Percentiles rank a stretch among this genome's conserved stretches.
These are phyloP conservation scores for Eupithecia centaureata DNA, from an alignment of 2,888 invertebrate species.

Conservation along the genomic window DNA sequence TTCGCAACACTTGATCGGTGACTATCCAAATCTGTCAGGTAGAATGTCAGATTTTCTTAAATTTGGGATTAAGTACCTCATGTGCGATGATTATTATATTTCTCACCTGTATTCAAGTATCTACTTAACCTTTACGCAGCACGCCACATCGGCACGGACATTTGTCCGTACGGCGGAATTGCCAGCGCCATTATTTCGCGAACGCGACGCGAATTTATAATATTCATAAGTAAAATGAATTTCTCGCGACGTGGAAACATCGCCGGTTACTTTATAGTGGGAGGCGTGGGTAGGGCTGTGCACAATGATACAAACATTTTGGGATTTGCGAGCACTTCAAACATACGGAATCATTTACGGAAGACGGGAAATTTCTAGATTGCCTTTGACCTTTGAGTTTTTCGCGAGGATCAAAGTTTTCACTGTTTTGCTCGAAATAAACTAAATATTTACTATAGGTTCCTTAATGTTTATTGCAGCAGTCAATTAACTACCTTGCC, in stretches of 20 bases:
- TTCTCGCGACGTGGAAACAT: slow-evolving; percentile 44
- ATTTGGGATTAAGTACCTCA: not conserved
- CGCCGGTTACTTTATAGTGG: slow-evolving; percentile 36
- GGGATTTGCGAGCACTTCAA: not conserved
- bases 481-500: not conserved
- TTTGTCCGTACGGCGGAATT: slow-evolving; percentile 17
- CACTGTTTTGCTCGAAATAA: not conserved
- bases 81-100: not conserved
- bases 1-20: no score
- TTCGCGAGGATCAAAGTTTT: not conserved
- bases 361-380: not conserved
- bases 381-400: not conserved
- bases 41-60: not conserved
- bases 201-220: slow-evolving; percentile 62
- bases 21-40: not conserved
- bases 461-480: not conserved
- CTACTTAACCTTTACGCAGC: not conserved
- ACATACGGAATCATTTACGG: slow-evolving; percentile 1
- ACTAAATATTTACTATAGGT: not conserved
- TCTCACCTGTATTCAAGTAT: not conserved
- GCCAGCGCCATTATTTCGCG: slow-evolving; percentile 49
- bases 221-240: slow-evolving; percentile 66
- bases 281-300: slow-evolving; percentile 9
- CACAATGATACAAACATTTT: not conserved
- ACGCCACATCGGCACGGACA: slow-evolving; percentile 6